phyloP scores from a whole-genome alignment of 1,140 invertebrate genomes.

The Dryas iulia region DNA sequence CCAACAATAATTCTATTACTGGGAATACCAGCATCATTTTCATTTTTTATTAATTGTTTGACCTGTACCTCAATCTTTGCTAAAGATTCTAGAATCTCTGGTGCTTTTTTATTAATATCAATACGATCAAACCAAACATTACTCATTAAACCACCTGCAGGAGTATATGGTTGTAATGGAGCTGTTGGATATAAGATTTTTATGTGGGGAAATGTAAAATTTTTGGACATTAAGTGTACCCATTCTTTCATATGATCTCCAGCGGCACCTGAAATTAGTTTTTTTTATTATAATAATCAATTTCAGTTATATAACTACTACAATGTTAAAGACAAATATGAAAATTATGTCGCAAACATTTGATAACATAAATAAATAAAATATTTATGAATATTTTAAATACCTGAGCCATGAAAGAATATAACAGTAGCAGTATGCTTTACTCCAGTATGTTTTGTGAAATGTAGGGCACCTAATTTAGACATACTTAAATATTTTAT shows the following conservation, averaged over 20 bases:
- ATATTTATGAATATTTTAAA: neutral
- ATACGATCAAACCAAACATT: slow-evolving; percentile 88
- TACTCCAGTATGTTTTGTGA: slow-evolving; percentile 52
- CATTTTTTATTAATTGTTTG: slow-evolving; percentile 82
- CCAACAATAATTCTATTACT: slow-evolving; percentile 84
- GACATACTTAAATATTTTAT: slow-evolving; percentile 39
- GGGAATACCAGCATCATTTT: slow-evolving; percentile 83
- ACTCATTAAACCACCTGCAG: slow-evolving; percentile 81
- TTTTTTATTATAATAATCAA: neutral
- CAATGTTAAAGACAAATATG: no score
- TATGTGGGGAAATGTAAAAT: slow-evolving; percentile 84
- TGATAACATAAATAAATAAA: neutral
- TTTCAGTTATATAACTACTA: no score
- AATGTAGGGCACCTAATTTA: slow-evolving; percentile 51
- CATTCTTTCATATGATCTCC: slow-evolving; percentile 83
- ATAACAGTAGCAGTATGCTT: slow-evolving; percentile 66
- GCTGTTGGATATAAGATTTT: slow-evolving; percentile 87
- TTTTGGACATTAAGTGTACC: slow-evolving; percentile 82
- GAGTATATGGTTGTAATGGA: slow-evolving; percentile 84
- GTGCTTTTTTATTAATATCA: slow-evolving; percentile 80
- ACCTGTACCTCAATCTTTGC: slow-evolving; percentile 80
- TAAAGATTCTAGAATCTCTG: slow-evolving; percentile 83
- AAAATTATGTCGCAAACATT: no score
- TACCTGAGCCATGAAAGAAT: slow-evolving; percentile 69
- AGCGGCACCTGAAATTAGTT: slow-evolving; percentile 80